Conservation (phyloP, 2,797 vertebrate species). For the Gastrophryne carolinensis region DNA sequence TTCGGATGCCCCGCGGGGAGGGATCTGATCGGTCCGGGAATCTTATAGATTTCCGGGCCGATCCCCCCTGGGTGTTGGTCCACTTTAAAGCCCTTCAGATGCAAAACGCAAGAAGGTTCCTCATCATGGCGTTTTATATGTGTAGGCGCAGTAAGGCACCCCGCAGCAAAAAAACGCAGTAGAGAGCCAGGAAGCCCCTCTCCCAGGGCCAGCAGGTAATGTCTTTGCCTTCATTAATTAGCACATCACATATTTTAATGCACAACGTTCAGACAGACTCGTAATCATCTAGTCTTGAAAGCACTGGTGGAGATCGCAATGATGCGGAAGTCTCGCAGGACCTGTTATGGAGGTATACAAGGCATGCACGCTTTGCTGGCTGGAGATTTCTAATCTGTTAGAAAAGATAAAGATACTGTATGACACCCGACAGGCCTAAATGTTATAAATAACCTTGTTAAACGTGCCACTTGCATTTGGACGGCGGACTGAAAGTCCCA, state of each 20-base stretch:
- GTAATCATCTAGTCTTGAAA: constrained; percentile 37
- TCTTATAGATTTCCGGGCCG: too few relatives aligned
- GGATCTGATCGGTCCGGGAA: too few relatives aligned
- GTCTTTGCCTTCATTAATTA: constrained; percentile 50
- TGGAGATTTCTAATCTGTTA: constrained; percentile 20
- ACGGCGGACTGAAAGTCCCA: neutral
- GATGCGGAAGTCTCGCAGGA: constrained; percentile 29
- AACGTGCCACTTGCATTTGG: neutral
- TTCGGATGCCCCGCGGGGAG: too few relatives aligned
- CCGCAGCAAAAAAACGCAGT: constrained; percentile 31
- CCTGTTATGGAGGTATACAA: constrained; percentile 33
- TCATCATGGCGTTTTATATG: constrained; percentile 26
- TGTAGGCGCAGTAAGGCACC: constrained; percentile 4
- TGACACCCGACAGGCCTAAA: neutral
- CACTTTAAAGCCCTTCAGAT: too few relatives aligned
- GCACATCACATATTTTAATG: constrained; percentile 48
- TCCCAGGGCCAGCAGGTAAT: constrained; percentile 45
- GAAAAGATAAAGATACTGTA: constrained; percentile 10
- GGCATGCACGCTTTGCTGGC: neutral
- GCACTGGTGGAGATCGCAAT: constrained; percentile 19
- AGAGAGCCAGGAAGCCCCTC: constrained; percentile 33
- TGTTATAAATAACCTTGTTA: neutral
- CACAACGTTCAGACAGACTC: constrained; percentile 47
- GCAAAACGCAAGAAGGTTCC: neutral
- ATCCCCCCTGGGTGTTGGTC: too few relatives aligned